Conservation (phyloP, 2,113 vertebrate species). For the Apodemus sylvaticus region DNA sequence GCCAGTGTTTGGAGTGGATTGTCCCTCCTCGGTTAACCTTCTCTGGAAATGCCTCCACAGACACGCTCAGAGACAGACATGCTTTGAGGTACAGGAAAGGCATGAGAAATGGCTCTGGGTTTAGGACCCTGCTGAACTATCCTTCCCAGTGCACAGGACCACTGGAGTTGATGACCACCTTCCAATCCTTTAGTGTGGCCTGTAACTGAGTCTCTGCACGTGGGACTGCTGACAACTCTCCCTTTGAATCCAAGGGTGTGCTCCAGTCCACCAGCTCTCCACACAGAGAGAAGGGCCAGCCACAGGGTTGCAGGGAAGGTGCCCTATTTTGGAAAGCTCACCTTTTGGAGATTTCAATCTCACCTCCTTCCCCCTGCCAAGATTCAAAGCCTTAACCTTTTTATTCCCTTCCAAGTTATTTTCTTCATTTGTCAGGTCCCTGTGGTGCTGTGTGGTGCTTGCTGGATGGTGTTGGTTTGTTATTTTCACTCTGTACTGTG, state of each 20-base stretch:
- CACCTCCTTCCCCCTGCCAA: not conserved
- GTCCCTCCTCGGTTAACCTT: not conserved
- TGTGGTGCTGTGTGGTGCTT: constrained; percentile 25
- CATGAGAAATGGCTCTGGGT: not conserved
- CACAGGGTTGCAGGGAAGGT: not conserved
- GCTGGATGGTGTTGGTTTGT: constrained; percentile 54
- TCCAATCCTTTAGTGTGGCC: not conserved
- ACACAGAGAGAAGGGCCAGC: not conserved
- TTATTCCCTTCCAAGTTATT: constrained; percentile 1
- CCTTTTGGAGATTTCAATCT: not conserved
- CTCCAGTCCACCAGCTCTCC: no score
- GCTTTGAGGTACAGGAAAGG: not conserved
- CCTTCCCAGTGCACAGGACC: accelerated
- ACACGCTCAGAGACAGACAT: not conserved
- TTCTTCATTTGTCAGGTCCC: constrained; percentile 47
- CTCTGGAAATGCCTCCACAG: not conserved
- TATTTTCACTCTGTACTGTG: constrained; percentile 57
- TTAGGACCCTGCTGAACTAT: not conserved
- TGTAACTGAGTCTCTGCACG: not conserved
- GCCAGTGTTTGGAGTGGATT: not conserved
- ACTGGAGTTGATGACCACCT: not conserved
- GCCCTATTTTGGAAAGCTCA: not conserved
- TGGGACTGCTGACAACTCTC: not conserved
- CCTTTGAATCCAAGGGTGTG: not conserved
- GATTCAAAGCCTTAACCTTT: not conserved